phyloP scores from a whole-genome alignment of 2,113 vertebrate genomes.

The Pelvicachromis taeniatus region DNA sequence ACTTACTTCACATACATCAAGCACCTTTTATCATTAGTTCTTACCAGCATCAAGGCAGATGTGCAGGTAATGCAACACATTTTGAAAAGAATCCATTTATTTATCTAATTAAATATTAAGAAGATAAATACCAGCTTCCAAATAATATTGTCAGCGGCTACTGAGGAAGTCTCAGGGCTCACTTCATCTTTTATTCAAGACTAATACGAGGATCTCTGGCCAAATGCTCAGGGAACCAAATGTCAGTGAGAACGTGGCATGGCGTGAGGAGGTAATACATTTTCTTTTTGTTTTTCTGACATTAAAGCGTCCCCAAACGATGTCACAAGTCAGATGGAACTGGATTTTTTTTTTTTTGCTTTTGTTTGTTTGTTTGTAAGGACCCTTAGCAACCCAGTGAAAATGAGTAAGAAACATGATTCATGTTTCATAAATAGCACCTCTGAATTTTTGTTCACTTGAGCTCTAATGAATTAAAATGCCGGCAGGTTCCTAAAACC shows the following conservation, averaged over 20 bases:
- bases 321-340: neutral
- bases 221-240: constrained; percentile 23
- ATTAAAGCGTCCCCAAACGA: neutral
- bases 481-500: neutral
- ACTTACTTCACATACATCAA: neutral
- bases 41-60: neutral
- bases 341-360: neutral
- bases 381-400: neutral
- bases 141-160: neutral
- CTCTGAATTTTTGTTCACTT: neutral
- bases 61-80: neutral
- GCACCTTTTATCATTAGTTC: neutral
- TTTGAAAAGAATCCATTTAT: neutral
- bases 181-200: constrained; percentile 33
- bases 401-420: neutral
- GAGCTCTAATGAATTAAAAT: neutral
- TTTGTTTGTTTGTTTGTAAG: neutral
- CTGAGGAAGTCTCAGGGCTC: neutral
- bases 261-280: neutral
- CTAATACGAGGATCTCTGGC: neutral
- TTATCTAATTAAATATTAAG: neutral
- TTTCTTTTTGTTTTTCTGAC: neutral
- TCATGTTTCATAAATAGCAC: neutral
- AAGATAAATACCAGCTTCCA: neutral
- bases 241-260: neutral